Percentiles rank a stretch among this genome's conserved stretches.
These are phyloP conservation scores for Sardinella longiceps DNA, from an alignment of 2,797 vertebrate genomes.

Conservation along the genomic window DNA sequence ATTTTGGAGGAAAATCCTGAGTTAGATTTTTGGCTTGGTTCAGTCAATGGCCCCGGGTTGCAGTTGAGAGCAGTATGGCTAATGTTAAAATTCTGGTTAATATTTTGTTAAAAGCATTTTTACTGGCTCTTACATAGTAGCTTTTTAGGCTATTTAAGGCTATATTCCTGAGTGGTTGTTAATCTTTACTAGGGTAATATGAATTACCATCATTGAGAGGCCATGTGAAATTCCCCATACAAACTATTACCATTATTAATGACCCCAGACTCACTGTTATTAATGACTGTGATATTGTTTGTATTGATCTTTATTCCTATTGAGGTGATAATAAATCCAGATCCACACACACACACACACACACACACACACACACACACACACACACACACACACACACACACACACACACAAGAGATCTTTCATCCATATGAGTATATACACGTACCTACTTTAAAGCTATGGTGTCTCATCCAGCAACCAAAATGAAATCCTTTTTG, in stretches of 20 bases:
- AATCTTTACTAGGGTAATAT: not conserved
- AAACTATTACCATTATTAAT: not conserved
- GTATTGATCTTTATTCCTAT: not conserved
- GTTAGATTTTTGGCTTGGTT: not conserved
- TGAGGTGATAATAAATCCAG: not conserved
- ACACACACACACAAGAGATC: too few species aligned
- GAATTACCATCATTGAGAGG: not conserved
- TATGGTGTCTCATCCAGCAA: not conserved
- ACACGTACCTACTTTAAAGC: too few species aligned
- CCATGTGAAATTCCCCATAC: not conserved
- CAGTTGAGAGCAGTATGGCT: not conserved
- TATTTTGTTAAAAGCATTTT: not conserved
- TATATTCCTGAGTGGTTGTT: not conserved
- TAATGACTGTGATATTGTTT: slow-evolving; percentile 1
- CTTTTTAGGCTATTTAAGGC: not conserved
- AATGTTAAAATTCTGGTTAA: not conserved
- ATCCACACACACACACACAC: not conserved
- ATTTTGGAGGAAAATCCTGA: not conserved
- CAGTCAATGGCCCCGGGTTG: not conserved
- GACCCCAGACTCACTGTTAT: not conserved
- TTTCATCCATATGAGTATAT: too few species aligned
- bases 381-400: too few species aligned
- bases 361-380: not conserved
- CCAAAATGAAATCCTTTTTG: not conserved
- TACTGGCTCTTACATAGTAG: not conserved